A percentile compares a stretch with the other conserved stretches of the same genome.
Conservation (phyloP, 2,888 invertebrate genomes). For the Eumerus sabulonum region DNA sequence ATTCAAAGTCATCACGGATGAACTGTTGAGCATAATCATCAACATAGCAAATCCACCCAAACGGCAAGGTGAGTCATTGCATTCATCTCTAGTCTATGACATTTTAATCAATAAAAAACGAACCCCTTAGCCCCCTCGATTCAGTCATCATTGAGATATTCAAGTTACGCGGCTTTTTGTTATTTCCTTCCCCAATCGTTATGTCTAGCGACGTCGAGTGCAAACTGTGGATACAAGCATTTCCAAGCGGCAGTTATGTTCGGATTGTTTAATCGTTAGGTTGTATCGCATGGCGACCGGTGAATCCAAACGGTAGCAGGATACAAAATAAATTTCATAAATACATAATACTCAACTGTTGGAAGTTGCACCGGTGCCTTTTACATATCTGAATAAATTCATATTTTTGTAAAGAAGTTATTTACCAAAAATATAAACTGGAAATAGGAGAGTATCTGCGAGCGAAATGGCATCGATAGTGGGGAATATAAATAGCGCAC, state of each 20-base stretch:
- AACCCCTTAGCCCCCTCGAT: no score
- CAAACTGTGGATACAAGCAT: conserved; percentile 18
- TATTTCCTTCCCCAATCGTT: conserved; percentile 4
- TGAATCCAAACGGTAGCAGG: conserved; percentile 34
- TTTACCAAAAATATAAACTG: neutral
- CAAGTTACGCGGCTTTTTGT: conserved; percentile 24
- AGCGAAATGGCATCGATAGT: conserved; percentile 48
- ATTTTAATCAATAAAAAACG: conserved; percentile 56
- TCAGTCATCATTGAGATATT: no score
- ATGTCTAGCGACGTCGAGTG: neutral
- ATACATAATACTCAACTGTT: no score
- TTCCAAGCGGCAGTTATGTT: conserved; percentile 71
- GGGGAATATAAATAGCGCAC: conserved; percentile 67
- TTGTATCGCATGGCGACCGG: conserved; percentile 72
- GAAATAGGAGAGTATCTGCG: neutral
- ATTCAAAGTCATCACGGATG: conserved; percentile 32
- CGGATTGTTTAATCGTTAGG: conserved; percentile 75
- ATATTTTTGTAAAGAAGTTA: no score
- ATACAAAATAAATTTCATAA: no score
- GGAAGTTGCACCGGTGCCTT: no score
- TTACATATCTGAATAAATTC: no score
- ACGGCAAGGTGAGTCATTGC: conserved; percentile 29
- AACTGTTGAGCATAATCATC: conserved; percentile 7
- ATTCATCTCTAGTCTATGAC: conserved; percentile 29
- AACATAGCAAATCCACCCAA: neutral